phyloP scores from a whole-genome alignment of 2,113 vertebrate species.

The Synodontis membranacea region DNA sequence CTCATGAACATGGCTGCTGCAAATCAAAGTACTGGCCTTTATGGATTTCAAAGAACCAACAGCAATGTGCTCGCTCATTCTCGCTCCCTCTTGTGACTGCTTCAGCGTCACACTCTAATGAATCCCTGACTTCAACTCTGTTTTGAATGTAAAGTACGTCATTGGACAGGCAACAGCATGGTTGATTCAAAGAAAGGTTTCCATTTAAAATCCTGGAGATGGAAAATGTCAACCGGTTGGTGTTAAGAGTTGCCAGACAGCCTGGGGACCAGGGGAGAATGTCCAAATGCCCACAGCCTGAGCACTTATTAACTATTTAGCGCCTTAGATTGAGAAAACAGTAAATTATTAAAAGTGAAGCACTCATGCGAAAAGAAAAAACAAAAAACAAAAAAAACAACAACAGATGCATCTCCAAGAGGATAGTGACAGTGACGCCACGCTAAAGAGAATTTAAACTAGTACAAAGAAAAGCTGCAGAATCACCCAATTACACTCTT shows the following conservation, averaged over 20 bases:
- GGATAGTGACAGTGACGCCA: not conserved
- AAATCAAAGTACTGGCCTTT: slow-evolving; percentile 9
- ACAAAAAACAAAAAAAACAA: too few species aligned
- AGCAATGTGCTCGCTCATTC: not conserved
- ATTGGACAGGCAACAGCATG: slow-evolving; percentile 27
- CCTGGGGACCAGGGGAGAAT: slow-evolving; percentile 18
- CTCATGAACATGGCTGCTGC: slow-evolving; percentile 13
- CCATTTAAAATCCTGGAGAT: slow-evolving; percentile 27
- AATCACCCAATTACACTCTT: not conserved
- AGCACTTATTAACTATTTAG: slow-evolving; percentile 48
- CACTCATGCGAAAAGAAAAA: not conserved
- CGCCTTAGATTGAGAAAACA: slow-evolving; percentile 48
- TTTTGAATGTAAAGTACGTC: slow-evolving; percentile 33
- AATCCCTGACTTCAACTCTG: slow-evolving; percentile 12
- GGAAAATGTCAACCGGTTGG: slow-evolving; percentile 39
- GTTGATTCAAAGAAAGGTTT: slow-evolving; percentile 23
- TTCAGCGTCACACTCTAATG: slow-evolving; percentile 4
- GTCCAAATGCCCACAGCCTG: slow-evolving; percentile 25
- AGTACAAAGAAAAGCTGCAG: not conserved
- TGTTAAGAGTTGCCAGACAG: slow-evolving; percentile 29
- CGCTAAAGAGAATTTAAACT: slow-evolving; percentile 11
- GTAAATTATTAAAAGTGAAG: slow-evolving; percentile 49
- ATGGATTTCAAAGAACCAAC: not conserved
- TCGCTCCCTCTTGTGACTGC: not conserved
- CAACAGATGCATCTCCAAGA: not conserved